Evolutionary conservation across 2,797 vertebrate genomes (phyloP).

Genomic region (Oreochromis mossambicus): DNA sequence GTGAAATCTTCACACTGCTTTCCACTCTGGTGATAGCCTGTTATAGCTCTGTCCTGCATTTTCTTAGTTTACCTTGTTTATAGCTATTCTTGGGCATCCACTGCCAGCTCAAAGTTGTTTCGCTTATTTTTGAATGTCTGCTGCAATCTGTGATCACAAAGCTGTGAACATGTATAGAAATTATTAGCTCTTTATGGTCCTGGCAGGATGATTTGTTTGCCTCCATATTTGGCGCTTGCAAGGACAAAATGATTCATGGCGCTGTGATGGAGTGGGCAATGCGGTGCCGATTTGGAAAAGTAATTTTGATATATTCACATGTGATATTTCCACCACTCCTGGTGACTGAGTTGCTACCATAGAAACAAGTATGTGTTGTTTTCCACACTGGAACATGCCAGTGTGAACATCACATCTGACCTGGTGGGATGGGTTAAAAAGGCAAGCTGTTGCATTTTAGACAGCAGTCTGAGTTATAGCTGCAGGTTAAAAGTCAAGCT

Average conservation of each 20-base stretch:
- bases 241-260: slow-evolving; percentile 26
- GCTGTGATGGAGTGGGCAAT: slow-evolving; percentile 15
- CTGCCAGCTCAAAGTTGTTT: neutral
- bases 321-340: slow-evolving; percentile 21
- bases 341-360: neutral
- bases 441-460: neutral
- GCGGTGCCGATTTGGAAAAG: slow-evolving; percentile 20
- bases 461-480: slow-evolving; percentile 45
- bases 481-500: slow-evolving; percentile 58
- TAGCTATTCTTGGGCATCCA: neutral
- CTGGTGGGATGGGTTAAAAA: slow-evolving; percentile 13
- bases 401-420: slow-evolving; percentile 4
- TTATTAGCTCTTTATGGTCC: neutral
- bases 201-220: neutral
- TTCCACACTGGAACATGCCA: slow-evolving; percentile 13
- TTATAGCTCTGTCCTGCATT: slow-evolving; percentile 7
- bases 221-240: neutral
- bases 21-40: neutral
- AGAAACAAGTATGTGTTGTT: neutral
- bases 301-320: slow-evolving; percentile 4
- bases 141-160: neutral
- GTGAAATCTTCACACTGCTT: slow-evolving; percentile 26
- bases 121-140: neutral
- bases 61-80: neutral
- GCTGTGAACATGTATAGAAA: neutral